Evolutionary conservation across 1,140 invertebrate species (phyloP).

Genomic region (Paramacrobiotus metropolitanus): DNA sequence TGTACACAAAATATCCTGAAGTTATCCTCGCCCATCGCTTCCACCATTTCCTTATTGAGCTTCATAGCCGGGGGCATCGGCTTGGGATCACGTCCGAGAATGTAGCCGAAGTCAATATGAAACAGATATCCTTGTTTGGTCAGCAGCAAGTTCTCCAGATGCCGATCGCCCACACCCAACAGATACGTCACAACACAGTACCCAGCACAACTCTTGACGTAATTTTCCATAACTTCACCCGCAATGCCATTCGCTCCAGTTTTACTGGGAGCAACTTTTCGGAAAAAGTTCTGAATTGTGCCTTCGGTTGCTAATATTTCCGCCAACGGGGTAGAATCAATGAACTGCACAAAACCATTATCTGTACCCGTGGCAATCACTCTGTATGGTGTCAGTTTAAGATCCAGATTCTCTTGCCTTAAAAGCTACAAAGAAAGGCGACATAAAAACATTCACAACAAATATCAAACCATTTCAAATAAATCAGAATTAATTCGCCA

Average conservation of each 20-base stretch:
- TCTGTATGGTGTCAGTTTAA: constrained; percentile 82
- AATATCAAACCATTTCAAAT: not conserved
- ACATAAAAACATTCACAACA: not conserved
- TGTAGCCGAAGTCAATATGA: constrained; percentile 98
- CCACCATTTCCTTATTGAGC: constrained; percentile 94
- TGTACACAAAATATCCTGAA: constrained; percentile 65
- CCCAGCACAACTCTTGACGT: constrained; percentile 86
- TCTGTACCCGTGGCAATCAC: constrained; percentile 76
- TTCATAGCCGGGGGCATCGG: constrained; percentile 96
- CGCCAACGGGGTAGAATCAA: constrained; percentile 77
- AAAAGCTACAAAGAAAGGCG: constrained; percentile 38
- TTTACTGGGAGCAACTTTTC: constrained; percentile 64
- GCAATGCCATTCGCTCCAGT: constrained; percentile 66
- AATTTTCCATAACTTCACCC: constrained; percentile 87
- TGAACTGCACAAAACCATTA: constrained; percentile 87
- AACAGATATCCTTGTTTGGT: constrained; percentile 70
- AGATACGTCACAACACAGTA: constrained; percentile 97
- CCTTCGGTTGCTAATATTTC: constrained; percentile 67
- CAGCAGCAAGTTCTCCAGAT: constrained; percentile 84
- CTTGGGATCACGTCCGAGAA: constrained; percentile 90
- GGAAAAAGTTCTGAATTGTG: constrained; percentile 67
- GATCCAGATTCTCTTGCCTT: constrained; percentile 70
- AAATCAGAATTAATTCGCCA: no score
- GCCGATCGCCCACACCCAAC: constrained; percentile 86
- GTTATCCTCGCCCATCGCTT: constrained; percentile 94